Conservation (phyloP, 2,797 vertebrate species). For the Coilia nasus region DNA sequence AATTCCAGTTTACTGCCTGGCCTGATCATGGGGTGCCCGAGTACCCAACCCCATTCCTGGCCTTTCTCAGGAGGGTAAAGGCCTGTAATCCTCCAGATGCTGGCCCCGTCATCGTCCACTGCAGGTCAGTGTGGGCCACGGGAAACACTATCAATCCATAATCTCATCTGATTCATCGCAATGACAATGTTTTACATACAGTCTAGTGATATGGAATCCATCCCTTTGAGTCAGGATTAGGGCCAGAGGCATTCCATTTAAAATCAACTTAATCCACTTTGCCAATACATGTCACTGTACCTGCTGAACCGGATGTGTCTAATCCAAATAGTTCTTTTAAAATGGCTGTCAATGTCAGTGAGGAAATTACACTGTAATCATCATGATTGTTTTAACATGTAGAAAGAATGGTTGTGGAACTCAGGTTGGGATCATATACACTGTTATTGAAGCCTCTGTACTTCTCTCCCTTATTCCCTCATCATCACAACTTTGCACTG, state of each 20-base stretch:
- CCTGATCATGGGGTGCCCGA: conserved; percentile 96
- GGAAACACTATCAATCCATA: not conserved
- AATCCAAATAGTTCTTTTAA: conserved; percentile 15
- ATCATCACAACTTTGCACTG: not conserved
- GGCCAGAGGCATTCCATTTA: not conserved
- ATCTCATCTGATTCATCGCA: conserved; percentile 1
- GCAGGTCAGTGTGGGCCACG: conserved; percentile 80
- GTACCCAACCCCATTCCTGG: conserved; percentile 96
- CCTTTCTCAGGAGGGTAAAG: conserved; percentile 94
- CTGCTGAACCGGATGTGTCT: not conserved
- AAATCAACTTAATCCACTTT: conserved; percentile 11
- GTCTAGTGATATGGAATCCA: not conserved
- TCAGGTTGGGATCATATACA: not conserved
- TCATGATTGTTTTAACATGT: not conserved
- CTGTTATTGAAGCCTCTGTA: not conserved
- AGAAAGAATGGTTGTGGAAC: not conserved
- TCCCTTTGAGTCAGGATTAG: conserved; percentile 14
- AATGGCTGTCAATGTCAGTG: not conserved
- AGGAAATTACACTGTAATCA: not conserved
- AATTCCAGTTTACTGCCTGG: conserved; percentile 98
- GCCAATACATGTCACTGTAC: not conserved
- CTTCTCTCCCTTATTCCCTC: not conserved
- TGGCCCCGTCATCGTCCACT: conserved; percentile 92
- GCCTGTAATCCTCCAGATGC: conserved; percentile 96
- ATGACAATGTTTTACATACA: not conserved